Evolutionary conservation across 2,113 vertebrate species (phyloP).

Genomic region (Myiagra hebetior): DNA sequence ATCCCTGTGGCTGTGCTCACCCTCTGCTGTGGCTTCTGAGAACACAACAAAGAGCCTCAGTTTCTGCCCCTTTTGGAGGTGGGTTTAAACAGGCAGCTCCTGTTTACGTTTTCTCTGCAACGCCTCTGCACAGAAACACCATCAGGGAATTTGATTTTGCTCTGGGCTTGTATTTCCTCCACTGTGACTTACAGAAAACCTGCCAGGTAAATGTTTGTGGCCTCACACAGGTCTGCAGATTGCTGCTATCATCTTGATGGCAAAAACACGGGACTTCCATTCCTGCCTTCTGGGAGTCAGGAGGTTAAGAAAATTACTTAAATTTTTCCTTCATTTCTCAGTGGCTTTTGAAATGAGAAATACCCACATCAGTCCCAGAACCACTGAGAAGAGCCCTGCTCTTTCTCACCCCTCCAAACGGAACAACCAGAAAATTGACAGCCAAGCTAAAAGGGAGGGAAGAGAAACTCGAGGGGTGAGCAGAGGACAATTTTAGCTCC

Average conservation of each 20-base stretch:
- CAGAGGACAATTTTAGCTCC: neutral
- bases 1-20: neutral
- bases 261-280: constrained; percentile 56
- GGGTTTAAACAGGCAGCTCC: neutral
- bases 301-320: constrained; percentile 40
- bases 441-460: neutral
- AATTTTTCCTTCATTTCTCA: neutral
- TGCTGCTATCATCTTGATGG: constrained; percentile 62
- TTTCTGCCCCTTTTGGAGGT: neutral
- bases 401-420: neutral
- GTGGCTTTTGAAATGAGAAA: constrained; percentile 3
- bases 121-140: neutral
- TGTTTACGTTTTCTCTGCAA: neutral
- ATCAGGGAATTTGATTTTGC: constrained; percentile 22
- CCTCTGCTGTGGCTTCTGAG: neutral
- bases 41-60: neutral
- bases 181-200: neutral
- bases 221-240: constrained; percentile 28
- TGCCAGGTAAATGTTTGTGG: constrained; percentile 55
- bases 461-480: neutral
- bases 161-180: neutral
- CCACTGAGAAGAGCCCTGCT: neutral
- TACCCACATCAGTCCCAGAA: neutral
- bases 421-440: neutral
- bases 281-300: neutral